These are phyloP conservation scores for Eumacrocentrus americanus DNA, from an alignment of 2,888 invertebrate species.

Conservation along the genomic window DNA sequence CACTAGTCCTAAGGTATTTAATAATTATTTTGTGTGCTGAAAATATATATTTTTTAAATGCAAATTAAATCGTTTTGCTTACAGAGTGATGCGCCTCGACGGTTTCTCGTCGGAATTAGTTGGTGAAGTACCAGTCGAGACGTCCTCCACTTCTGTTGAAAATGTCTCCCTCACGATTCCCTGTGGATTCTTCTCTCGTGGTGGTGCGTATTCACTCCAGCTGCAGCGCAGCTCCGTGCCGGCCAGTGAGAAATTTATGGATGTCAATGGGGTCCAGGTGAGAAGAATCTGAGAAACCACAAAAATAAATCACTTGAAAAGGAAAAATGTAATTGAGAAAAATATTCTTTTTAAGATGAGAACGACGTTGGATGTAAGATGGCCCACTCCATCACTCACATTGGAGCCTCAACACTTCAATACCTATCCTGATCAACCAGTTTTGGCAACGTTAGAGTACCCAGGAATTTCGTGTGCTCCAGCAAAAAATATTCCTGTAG, in stretches of 20 bases:
- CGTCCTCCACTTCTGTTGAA: constrained; percentile 41
- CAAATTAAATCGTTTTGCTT: too few relatives aligned
- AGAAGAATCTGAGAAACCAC: neutral
- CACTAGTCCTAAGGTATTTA: constrained; percentile 46
- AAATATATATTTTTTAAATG: constrained; percentile 45
- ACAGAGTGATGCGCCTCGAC: constrained; percentile 64
- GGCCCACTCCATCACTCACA: constrained; percentile 77
- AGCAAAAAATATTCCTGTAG: constrained; percentile 62
- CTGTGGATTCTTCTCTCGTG: constrained; percentile 77
- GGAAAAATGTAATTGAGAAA: too few relatives aligned
- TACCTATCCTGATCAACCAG: constrained; percentile 79
- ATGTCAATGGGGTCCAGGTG: constrained; percentile 48
- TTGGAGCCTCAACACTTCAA: constrained; percentile 78
- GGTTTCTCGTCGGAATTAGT: constrained; percentile 57
- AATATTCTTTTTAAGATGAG: constrained; percentile 46
- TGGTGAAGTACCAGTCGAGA: constrained; percentile 52
- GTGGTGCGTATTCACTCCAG: constrained; percentile 70
- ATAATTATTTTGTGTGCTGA: constrained; percentile 1
- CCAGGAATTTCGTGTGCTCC: constrained; percentile 72
- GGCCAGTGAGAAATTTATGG: constrained; percentile 43
- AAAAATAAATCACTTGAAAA: constrained; percentile 37
- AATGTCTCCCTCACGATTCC: constrained; percentile 64
- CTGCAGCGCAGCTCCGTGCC: constrained; percentile 55
- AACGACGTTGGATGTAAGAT: constrained; percentile 75
- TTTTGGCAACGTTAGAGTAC: constrained; percentile 77